phyloP scores from a whole-genome alignment of 2,888 invertebrate species.

The Venustoraphidia nigricollis region DNA sequence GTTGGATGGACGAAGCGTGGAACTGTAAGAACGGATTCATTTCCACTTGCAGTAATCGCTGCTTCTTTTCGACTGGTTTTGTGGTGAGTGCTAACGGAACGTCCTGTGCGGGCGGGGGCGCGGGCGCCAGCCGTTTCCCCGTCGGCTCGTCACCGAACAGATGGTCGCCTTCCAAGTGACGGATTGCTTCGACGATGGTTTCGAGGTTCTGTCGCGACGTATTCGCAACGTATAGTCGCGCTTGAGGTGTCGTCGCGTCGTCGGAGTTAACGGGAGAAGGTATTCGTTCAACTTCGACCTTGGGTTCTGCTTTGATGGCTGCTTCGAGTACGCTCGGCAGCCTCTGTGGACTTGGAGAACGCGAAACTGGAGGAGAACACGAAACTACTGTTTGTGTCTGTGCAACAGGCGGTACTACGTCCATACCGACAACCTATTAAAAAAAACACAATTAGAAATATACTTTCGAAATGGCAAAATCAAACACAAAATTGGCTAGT shows the following conservation, averaged over 20 bases:
- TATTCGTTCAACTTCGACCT: slow-evolving; percentile 58
- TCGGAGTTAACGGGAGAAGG: slow-evolving; percentile 34
- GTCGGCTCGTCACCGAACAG: slow-evolving; percentile 64
- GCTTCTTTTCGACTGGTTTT: slow-evolving; percentile 22
- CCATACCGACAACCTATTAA: slow-evolving; percentile 30
- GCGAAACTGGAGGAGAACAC: slow-evolving; percentile 35
- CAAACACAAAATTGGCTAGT: no score
- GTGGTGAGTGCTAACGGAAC: slow-evolving; percentile 44
- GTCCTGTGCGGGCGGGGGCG: slow-evolving; percentile 27
- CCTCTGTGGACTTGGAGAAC: slow-evolving; percentile 31
- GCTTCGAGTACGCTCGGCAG: slow-evolving; percentile 65
- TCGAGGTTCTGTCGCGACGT: slow-evolving; percentile 90
- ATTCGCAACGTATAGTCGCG: slow-evolving; percentile 41
- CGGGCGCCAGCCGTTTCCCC: slow-evolving; percentile 22
- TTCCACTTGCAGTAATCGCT: slow-evolving; percentile 33
- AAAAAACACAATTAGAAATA: no score
- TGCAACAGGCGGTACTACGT: slow-evolving; percentile 39
- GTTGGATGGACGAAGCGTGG: slow-evolving; percentile 29
- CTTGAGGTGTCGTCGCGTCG: slow-evolving; percentile 31
- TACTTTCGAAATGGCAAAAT: no score
- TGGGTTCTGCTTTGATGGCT: slow-evolving; percentile 76
- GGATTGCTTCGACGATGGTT: slow-evolving; percentile 96
- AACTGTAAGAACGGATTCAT: slow-evolving; percentile 47
- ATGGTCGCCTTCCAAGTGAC: slow-evolving; percentile 93
- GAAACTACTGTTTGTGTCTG: slow-evolving; percentile 46